Evolutionary conservation across 1,140 invertebrate species (phyloP), one percentile per base, ranked within the genome.

Genomic region (Heliconius hermathena): DNA sequence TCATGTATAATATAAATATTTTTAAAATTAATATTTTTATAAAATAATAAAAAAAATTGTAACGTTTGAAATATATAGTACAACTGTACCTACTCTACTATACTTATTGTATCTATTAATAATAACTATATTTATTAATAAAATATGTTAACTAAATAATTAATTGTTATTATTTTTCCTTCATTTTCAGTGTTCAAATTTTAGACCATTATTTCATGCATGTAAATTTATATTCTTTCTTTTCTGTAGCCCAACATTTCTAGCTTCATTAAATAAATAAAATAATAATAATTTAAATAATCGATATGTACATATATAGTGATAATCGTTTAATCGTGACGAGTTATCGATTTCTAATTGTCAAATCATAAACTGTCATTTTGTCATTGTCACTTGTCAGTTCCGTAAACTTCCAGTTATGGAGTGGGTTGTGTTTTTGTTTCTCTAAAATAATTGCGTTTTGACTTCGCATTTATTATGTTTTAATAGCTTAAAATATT

Each of bases 391-490:
- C 49, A 52, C 0, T 71, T 78, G 75, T 57, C 78, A 80, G 81
- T 80, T 80, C 66, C 54, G 76, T 80, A 20, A 41, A 38, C 49
- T 82, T 57, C 77, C 20, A 70, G 22, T 72, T 71, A 73, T 77
- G 81, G 81, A 78, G 78, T 78, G 73, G 75, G 81, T 33, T 57
- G 66, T 73, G 73, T 81, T 75, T 29, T 74, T 57, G 60, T 46
- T 60, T 77, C 76, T 71, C 60, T 74, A 81, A 71, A 72, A 75
- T 41, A 81, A 77, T 81, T 80, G 78, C 74, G 79, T 80, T 71
- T 71, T 77, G 70, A 73, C 38, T 70, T 81, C 76, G 76, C 80
- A 81, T 77, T 74, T 81, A 78, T 82, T 77, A 82, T 81, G 76
- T 83, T 78, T 36, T 73, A 73, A 46, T 78, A 49, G 49, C 57